Conservation (phyloP, 2,797 vertebrate species). For the Austrolebias charrua region DNA sequence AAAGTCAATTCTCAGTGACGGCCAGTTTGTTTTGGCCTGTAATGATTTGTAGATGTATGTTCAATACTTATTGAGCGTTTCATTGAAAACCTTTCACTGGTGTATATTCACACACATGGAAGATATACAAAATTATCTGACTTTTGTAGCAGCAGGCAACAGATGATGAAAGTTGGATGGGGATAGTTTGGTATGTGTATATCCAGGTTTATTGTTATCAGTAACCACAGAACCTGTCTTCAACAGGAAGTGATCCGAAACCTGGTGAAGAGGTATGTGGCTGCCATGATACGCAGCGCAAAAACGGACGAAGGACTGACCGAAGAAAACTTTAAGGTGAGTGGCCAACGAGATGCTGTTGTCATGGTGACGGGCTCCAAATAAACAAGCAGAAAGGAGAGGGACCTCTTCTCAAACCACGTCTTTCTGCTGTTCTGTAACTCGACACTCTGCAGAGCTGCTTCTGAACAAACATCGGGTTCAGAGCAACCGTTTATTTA, state of each 20-base stretch:
- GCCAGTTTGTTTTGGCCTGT: too few species aligned
- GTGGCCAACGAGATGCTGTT: background rate
- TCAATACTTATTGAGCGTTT: too few species aligned
- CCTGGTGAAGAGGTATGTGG: conserved; percentile 94
- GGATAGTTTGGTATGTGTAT: background rate
- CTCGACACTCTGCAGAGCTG: background rate
- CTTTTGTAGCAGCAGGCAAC: too few species aligned
- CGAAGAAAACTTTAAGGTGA: conserved; percentile 95
- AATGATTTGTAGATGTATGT: too few species aligned
- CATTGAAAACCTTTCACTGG: too few species aligned
- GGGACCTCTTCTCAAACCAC: background rate
- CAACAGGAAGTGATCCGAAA: conserved; percentile 92
- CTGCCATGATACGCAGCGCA: conserved; percentile 95
- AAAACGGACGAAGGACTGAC: conserved; percentile 95
- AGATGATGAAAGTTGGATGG: background rate
- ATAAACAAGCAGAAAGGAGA: background rate
- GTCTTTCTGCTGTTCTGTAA: background rate
- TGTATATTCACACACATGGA: too few species aligned
- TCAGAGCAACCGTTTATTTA: background rate
- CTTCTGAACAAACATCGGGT: background rate
- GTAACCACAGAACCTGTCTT: conserved; percentile 32
- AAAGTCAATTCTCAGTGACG: too few species aligned
- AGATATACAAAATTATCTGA: too few species aligned
- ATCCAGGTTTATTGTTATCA: background rate
- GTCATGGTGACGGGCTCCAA: background rate